Conservation (phyloP, 2,888 invertebrate species). For the Onchidella celtica region DNA sequence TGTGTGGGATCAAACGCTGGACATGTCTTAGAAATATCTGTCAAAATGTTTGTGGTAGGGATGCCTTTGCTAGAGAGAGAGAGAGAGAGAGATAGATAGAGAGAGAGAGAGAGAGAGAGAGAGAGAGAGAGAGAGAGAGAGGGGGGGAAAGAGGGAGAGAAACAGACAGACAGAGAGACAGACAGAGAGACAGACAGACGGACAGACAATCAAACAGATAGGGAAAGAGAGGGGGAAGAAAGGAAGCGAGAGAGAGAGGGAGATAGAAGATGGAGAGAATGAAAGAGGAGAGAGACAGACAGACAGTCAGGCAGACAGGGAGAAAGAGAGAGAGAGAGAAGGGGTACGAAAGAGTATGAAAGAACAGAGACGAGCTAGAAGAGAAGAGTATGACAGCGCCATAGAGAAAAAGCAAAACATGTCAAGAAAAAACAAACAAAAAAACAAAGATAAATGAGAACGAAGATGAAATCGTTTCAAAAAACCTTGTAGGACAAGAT, state of each 20-base stretch:
- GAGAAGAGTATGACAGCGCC: neutral
- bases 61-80: neutral
- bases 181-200: too few species aligned
- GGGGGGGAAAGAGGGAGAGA: neutral
- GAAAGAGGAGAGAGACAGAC: neutral
- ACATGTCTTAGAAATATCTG: too few species aligned
- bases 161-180: too few species aligned
- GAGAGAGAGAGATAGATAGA: too few species aligned
- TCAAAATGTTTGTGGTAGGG: neutral
- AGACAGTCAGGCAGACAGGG: too few species aligned
- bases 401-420: neutral
- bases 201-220: too few species aligned
- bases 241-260: too few species aligned
- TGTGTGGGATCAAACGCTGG: too few species aligned
- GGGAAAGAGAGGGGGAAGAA: neutral
- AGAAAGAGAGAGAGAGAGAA: too few species aligned
- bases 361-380: neutral
- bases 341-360: neutral
- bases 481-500: neutral
- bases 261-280: neutral
- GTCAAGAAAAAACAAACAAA: neutral
- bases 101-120: slow-evolving; percentile 2
- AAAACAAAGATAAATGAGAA: neutral
- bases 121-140: slow-evolving; percentile 15
- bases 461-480: neutral